Evolutionary conservation across 2,113 vertebrate species (phyloP), one percentile per base, ranked within the genome.

Genomic region (Beaufortia kweichowensis): DNA sequence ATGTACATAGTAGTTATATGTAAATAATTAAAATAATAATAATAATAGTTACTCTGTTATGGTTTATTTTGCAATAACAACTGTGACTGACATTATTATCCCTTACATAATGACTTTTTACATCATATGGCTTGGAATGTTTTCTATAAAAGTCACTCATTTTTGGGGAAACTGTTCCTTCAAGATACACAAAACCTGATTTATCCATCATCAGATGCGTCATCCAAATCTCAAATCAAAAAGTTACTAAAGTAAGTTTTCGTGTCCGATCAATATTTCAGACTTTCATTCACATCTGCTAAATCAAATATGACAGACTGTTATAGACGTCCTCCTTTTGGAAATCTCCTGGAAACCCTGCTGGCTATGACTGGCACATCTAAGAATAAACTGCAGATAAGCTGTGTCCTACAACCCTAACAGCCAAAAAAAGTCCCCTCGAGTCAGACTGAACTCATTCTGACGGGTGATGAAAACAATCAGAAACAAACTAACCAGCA

Each of bases 401-500:
- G 68, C 33, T 24, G 67, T 48, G 57, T 41, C 60, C 62, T 63
- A 39, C 43, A 78, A 50, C 41, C 28, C 28, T 57, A 28, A 17
- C 28, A 35, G 29, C 55, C 56, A 12, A 63, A 55, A n/a, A n/a
- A 15, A 64, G 43, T 59, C 24, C 57, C 28, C 31, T 50, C 41
- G 29, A 60, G n/a, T 21, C 56, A 55, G 53, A 63, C 12, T 55
- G 56, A 72, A 79, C 68, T 31, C 67, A 10, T 35, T 29, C 65
- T 78, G 78, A 78, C 72, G 68, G 81, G 69, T 61, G 72, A 81
- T 43, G 63, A 23, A 39, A 33, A 79, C 79, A 69, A 81, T 79
- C 78, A 80, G 56, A 77, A 64, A 78, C 79, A 23, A 67, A 76
- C 62, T 83, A 76, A 81, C 67, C 75, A 71, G 70, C 75, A 46